Evolutionary conservation across 2,797 vertebrate genomes (phyloP).

Genomic region (Philypnodon macrostomus): DNA sequence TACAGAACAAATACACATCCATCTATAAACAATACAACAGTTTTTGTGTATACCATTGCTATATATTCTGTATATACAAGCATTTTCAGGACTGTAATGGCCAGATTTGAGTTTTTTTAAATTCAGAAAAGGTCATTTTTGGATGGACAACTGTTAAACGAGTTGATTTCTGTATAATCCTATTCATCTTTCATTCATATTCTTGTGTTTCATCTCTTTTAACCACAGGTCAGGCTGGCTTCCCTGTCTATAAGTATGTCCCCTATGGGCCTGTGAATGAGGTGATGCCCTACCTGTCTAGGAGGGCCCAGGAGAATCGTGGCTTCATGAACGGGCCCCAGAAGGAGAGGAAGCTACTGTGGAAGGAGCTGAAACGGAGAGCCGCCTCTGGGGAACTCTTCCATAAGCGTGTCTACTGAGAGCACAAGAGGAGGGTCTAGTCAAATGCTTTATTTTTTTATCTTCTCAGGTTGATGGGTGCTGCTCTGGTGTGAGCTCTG

Average conservation of each 20-base stretch:
- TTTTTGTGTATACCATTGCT: too few species aligned
- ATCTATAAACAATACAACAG: too few species aligned
- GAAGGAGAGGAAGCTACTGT: slow-evolving; percentile 82
- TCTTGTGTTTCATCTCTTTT: not conserved
- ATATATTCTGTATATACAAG: too few species aligned
- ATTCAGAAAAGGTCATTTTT: too few species aligned
- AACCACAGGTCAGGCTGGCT: slow-evolving; percentile 85
- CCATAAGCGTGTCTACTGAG: slow-evolving; percentile 61
- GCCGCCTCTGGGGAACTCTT: slow-evolving; percentile 75
- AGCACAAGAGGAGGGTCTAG: slow-evolving; percentile 19
- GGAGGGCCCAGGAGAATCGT: slow-evolving; percentile 88
- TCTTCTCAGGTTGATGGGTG: slow-evolving; percentile 30
- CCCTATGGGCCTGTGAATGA: slow-evolving; percentile 88
- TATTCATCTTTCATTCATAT: not conserved
- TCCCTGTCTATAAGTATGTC: slow-evolving; percentile 91
- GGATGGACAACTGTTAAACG: too few species aligned
- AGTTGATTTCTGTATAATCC: not conserved
- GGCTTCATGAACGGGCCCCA: slow-evolving; percentile 82
- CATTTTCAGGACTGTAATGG: too few species aligned
- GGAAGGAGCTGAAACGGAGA: slow-evolving; percentile 85
- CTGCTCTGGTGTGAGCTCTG: slow-evolving; percentile 33
- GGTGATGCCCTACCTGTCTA: slow-evolving; percentile 91
- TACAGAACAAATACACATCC: too few species aligned
- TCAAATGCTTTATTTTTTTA: slow-evolving; percentile 9
- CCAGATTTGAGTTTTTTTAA: too few species aligned